phyloP scores from a whole-genome alignment of 2,888 invertebrate genomes.

The Troilus luridus region DNA sequence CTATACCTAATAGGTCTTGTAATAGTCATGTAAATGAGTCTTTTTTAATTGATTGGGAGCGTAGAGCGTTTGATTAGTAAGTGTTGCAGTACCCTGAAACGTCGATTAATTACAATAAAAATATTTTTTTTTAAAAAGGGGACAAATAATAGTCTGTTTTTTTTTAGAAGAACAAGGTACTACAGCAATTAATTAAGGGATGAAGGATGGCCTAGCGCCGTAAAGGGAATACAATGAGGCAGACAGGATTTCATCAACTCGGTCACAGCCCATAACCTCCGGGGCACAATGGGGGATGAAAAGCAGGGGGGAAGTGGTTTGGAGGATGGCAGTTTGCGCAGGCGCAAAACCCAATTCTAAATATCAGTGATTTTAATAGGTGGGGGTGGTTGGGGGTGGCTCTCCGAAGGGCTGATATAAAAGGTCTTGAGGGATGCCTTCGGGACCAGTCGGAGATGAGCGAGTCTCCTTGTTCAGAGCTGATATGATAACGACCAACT shows the following conservation, averaged over 20 bases:
- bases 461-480: slow-evolving; percentile 15
- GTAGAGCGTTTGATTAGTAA: too few species aligned
- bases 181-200: slow-evolving; percentile 45
- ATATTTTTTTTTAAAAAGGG: too few species aligned
- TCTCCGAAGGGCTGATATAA: slow-evolving; percentile 47
- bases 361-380: slow-evolving; percentile 53
- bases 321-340: slow-evolving; percentile 45
- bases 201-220: slow-evolving; percentile 41
- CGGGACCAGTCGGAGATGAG: slow-evolving; percentile 46
- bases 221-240: slow-evolving; percentile 21
- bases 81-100: too few species aligned
- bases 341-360: slow-evolving; percentile 51
- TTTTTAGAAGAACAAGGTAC: neutral
- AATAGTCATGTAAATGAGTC: too few species aligned
- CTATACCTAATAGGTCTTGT: too few species aligned
- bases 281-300: slow-evolving; percentile 47
- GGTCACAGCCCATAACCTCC: slow-evolving; percentile 60
- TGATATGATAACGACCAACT: slow-evolving; percentile 57
- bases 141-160: neutral
- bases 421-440: slow-evolving; percentile 42
- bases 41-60: too few species aligned
- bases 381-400: slow-evolving; percentile 46
- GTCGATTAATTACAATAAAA: too few species aligned
- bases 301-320: slow-evolving; percentile 42
- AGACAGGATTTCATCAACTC: slow-evolving; percentile 57